Evolutionary conservation across 2,797 vertebrate genomes (phyloP).

Genomic region (Sandelia bainsii): DNA sequence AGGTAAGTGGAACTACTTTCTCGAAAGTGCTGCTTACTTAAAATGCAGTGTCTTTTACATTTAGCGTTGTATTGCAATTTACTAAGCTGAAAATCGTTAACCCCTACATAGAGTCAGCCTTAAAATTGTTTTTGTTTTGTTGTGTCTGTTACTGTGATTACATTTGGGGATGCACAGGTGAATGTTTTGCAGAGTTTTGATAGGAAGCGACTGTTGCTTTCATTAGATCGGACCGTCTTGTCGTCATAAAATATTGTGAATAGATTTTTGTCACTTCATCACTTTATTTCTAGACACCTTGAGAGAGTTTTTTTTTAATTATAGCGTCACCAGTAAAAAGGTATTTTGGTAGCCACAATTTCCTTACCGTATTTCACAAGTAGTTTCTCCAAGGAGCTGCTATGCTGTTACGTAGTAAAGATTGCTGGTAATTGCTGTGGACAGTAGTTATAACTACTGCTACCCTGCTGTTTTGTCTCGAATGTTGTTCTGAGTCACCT

Average conservation of each 20-base stretch:
- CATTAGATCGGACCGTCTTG: not conserved
- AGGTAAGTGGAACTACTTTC: not conserved
- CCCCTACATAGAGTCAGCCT: not conserved
- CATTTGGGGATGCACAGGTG: not conserved
- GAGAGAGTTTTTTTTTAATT: not conserved
- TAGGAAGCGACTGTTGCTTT: not conserved
- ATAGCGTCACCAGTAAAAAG: not conserved
- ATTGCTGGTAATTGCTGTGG: conserved; percentile 13
- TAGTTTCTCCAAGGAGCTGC: not conserved
- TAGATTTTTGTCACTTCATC: not conserved
- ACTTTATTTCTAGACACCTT: not conserved
- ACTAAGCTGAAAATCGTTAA: conserved; percentile 11
- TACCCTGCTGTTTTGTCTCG: not conserved
- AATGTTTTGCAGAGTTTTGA: not conserved
- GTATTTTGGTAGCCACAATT: not conserved
- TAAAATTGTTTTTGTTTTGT: not conserved
- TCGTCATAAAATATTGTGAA: too few species aligned
- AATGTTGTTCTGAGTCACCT: conserved; percentile 37
- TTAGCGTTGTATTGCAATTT: not conserved
- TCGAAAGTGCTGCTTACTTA: too few species aligned
- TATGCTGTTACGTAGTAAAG: not conserved
- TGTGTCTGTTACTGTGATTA: not conserved
- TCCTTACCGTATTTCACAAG: not conserved
- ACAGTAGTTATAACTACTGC: conserved; percentile 18
- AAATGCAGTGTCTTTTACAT: too few species aligned